A percentile compares a stretch with the other conserved stretches of the same genome.
phyloP scores from a whole-genome alignment of 2,888 invertebrate species.

The Leptinotarsa tumamoca region DNA sequence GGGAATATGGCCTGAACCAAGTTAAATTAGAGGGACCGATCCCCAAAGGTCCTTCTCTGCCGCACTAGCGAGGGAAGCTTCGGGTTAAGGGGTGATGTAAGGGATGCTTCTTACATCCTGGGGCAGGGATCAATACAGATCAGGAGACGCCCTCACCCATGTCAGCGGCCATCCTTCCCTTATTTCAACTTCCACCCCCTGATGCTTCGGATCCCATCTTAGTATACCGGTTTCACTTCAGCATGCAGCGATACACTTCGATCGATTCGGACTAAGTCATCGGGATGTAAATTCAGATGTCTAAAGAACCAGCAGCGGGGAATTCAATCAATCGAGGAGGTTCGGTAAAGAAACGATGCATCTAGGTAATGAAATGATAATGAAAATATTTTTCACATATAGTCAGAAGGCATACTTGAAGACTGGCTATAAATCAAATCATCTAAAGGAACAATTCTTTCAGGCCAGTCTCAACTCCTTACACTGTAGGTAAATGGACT shows the following conservation, averaged over 20 bases:
- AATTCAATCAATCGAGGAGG: conserved; percentile 2
- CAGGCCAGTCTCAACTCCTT: too few species aligned
- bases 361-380: too few species aligned
- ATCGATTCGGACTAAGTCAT: conserved; percentile 41
- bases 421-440: too few species aligned
- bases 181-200: conserved; percentile 35
- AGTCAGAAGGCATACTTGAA: too few species aligned
- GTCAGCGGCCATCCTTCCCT: conserved; percentile 64
- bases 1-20: conserved; percentile 54
- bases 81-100: conserved; percentile 62
- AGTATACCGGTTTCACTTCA: conserved; percentile 39
- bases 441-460: too few species aligned
- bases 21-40: conserved; percentile 58
- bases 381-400: too few species aligned
- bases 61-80: conserved; percentile 38
- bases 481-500: too few species aligned
- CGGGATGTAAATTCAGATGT: conserved; percentile 21
- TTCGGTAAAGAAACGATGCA: background rate
- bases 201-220: conserved; percentile 44
- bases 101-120: conserved; percentile 68
- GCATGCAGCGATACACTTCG: conserved; percentile 28
- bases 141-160: conserved; percentile 67
- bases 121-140: conserved; percentile 67
- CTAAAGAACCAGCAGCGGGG: background rate
- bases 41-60: conserved; percentile 53